Conservation (phyloP, 2,888 invertebrate genomes). For the Agrilus mali region DNA sequence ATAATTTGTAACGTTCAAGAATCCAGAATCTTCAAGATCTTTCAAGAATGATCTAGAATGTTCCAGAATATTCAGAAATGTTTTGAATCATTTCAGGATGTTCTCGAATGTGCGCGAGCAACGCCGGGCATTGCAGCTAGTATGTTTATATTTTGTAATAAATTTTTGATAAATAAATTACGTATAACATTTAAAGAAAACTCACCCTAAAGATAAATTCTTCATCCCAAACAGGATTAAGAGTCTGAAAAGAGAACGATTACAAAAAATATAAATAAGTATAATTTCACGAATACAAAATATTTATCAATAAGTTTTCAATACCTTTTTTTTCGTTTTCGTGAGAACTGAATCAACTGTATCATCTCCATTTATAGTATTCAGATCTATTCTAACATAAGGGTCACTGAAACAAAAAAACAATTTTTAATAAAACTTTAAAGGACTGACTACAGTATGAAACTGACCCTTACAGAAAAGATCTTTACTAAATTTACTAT, state of each 20-base stretch:
- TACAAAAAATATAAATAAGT: constrained; percentile 1
- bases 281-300: constrained; percentile 2
- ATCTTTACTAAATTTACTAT: no score
- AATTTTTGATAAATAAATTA: no score
- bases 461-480: no score
- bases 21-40: no score
- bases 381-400: constrained; percentile 87
- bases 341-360: constrained; percentile 88
- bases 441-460: neutral
- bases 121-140: no score
- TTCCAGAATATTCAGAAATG: no score
- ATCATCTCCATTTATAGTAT: constrained; percentile 72
- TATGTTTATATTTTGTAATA: no score
- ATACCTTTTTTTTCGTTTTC: constrained; percentile 91
- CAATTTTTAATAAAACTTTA: constrained; percentile 1
- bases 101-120: no score
- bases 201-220: constrained; percentile 91
- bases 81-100: no score
- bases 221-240: constrained; percentile 96
- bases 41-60: no score
- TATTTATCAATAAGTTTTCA: constrained; percentile 8
- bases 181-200: constrained; percentile 20
- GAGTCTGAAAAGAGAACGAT: constrained; percentile 52
- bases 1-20: no score
- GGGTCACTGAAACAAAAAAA: constrained; percentile 66